These are phyloP conservation scores for Sminthurinus signatus DNA, from an alignment of 1,140 invertebrate species.

Conservation along the genomic window DNA sequence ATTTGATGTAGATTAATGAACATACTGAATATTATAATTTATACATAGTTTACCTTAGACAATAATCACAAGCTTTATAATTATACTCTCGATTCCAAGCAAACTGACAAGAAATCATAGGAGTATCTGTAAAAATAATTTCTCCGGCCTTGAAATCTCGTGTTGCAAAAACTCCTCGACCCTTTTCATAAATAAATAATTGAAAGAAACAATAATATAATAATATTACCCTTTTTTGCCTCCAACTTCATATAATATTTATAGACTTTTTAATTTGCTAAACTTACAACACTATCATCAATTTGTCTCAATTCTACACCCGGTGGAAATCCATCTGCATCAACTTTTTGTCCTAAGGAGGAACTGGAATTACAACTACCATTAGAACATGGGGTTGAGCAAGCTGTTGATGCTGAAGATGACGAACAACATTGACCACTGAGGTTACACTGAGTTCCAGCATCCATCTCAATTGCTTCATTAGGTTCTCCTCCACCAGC, in stretches of 20 bases:
- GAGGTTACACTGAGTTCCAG: not conserved
- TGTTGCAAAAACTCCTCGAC: slow-evolving; percentile 74
- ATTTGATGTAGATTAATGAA: not conserved
- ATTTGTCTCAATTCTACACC: not conserved
- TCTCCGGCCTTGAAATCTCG: slow-evolving; percentile 56
- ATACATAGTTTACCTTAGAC: slow-evolving; percentile 61
- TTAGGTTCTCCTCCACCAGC: not conserved
- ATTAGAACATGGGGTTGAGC: not conserved
- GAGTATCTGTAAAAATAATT: slow-evolving; percentile 77
- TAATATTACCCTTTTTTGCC: no score
- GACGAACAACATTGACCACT: not conserved
- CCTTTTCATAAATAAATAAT: slow-evolving; percentile 53
- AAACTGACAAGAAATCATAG: slow-evolving; percentile 83
- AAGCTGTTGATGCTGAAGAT: not conserved
- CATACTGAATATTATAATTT: no score
- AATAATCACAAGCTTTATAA: slow-evolving; percentile 86
- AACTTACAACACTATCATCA: slow-evolving; percentile 7
- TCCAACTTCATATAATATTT: no score
- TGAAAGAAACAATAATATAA: not conserved
- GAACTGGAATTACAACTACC: not conserved
- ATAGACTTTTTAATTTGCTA: not conserved
- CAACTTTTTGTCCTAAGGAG: not conserved
- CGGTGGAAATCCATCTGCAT: not conserved
- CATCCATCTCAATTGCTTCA: not conserved
- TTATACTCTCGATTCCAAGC: slow-evolving; percentile 84